Evolutionary conservation across 2,888 invertebrate species (phyloP).

Genomic region (Cantharis nigra): DNA sequence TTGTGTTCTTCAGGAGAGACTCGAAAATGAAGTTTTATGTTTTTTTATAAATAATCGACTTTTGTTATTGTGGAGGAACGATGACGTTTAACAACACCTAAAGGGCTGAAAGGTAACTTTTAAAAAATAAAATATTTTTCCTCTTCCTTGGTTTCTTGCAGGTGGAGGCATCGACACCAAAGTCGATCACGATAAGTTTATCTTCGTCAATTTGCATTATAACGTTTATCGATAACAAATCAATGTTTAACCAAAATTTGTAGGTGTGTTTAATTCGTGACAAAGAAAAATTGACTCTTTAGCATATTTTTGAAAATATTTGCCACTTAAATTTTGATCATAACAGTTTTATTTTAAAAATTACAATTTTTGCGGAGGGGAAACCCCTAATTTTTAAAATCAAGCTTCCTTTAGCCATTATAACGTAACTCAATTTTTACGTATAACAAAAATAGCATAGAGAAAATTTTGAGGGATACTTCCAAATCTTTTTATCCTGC

Average conservation of each 20-base stretch:
- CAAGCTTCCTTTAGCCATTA: too few species aligned
- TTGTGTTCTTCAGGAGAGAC: neutral
- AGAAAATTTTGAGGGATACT: neutral
- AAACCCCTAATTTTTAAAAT: neutral
- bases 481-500: neutral
- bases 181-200: neutral
- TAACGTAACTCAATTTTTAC: neutral
- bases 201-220: neutral
- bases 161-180: neutral
- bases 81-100: conserved; percentile 15
- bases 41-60: neutral
- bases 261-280: neutral
- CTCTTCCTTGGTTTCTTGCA: neutral
- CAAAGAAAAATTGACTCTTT: neutral
- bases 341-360: neutral
- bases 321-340: neutral
- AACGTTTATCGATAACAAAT: neutral
- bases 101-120: neutral
- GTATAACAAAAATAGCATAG: neutral
- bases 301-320: neutral
- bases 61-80: conserved; percentile 3
- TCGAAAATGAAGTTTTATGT: neutral
- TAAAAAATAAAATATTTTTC: neutral
- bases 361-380: neutral
- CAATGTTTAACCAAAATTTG: neutral